These are phyloP conservation scores for Myotis vivesi DNA, from an alignment of 2,797 vertebrate genomes.

Conservation along the genomic window DNA sequence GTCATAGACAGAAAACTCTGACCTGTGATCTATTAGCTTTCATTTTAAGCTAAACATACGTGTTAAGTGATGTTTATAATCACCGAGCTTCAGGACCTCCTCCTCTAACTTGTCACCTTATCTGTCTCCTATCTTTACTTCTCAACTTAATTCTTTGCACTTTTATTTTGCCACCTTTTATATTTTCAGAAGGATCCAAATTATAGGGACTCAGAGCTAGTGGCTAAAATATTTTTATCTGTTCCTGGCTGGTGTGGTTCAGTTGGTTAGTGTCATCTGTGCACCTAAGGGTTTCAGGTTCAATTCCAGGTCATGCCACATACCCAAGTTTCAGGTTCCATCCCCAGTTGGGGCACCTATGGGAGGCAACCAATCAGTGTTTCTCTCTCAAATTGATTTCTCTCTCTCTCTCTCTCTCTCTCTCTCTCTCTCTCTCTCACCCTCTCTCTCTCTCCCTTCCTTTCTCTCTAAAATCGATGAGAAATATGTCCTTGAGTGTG, in stretches of 20 bases:
- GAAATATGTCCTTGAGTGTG: background rate
- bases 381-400: no score
- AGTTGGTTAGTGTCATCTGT: background rate
- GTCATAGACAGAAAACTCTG: background rate
- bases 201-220: background rate
- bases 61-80: background rate
- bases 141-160: background rate
- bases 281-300: background rate
- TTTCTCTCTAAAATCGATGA: background rate
- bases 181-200: background rate
- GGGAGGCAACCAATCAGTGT: background rate
- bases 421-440: no score
- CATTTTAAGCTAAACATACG: background rate
- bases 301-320: background rate
- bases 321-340: background rate
- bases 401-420: no score
- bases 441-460: no score
- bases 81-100: background rate
- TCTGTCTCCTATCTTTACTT: background rate
- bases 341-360: background rate
- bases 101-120: background rate
- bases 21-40: background rate
- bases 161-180: background rate
- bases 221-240: background rate
- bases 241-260: background rate